Conservation (phyloP, 2,113 vertebrate species). For the Rhadina sibilatrix region DNA sequence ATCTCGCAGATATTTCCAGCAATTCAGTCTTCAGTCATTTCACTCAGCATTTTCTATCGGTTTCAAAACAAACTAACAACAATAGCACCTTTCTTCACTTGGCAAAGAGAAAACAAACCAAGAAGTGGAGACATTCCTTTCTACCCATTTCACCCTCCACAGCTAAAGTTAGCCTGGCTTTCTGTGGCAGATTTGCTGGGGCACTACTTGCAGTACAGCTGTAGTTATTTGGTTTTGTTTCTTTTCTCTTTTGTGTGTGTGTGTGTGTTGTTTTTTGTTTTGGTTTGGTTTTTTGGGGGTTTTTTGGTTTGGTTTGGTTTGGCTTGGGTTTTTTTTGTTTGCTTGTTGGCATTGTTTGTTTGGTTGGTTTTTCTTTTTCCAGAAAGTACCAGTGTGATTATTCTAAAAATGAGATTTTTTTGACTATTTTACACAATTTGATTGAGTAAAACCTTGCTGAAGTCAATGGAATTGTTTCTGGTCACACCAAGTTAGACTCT, state of each 20-base stretch:
- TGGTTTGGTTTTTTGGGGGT: background rate
- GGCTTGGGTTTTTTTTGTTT: background rate
- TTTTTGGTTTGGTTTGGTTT: background rate
- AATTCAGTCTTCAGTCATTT: constrained; percentile 20
- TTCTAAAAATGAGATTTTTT: background rate
- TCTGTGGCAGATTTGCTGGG: background rate
- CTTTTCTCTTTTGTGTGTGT: background rate
- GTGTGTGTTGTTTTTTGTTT: too few species aligned
- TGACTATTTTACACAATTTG: background rate
- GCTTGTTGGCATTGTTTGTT: background rate
- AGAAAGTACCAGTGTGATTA: background rate
- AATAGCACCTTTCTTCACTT: constrained; percentile 50
- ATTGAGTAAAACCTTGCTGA: background rate
- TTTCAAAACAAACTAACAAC: constrained; percentile 47
- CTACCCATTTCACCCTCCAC: background rate
- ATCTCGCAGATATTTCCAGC: constrained; percentile 51
- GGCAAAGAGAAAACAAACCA: background rate
- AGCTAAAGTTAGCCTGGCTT: background rate
- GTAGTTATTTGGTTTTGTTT: background rate
- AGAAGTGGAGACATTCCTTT: background rate
- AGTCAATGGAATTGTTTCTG: background rate
- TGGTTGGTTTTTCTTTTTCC: background rate
- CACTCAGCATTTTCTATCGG: constrained; percentile 35
- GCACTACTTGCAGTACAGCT: background rate
- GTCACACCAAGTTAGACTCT: background rate